Evolutionary conservation across 2,888 invertebrate genomes (phyloP).

Genomic region (Mechanitis messenoides): DNA sequence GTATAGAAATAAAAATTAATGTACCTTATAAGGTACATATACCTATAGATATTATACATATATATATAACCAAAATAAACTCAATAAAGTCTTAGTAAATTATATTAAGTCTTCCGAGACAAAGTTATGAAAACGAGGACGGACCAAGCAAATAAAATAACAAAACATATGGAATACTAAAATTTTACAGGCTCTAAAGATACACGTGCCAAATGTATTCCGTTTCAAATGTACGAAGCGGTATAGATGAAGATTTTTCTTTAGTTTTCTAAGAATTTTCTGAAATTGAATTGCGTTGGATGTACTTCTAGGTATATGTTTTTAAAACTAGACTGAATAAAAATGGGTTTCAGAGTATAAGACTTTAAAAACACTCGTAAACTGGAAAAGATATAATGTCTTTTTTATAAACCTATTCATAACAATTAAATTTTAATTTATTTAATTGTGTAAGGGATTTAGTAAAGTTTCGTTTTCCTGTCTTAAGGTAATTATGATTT

Average conservation of each 20-base stretch:
- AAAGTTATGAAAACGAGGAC: neutral
- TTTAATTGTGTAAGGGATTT: neutral
- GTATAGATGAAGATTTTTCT: neutral
- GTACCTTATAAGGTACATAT: no score
- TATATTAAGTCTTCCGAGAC: neutral
- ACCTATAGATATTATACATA: no score
- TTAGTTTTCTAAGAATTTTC: no score
- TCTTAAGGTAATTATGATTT: neutral
- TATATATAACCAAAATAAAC: no score
- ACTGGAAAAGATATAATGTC: neutral
- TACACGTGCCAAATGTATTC: slow-evolving; percentile 23
- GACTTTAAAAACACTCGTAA: neutral
- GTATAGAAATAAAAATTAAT: no score
- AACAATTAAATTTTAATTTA: neutral
- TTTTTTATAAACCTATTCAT: neutral
- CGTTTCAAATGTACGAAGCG: slow-evolving; percentile 13
- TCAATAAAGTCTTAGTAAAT: neutral
- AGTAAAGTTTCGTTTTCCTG: neutral
- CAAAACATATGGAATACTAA: slow-evolving; percentile 15
- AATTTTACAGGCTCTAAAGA: slow-evolving; percentile 6
- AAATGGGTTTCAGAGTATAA: no score
- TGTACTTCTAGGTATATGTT: no score
- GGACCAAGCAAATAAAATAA: slow-evolving; percentile 14
- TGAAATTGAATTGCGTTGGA: no score
- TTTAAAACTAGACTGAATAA: no score